Evolutionary conservation across 2,888 invertebrate species (phyloP), one percentile per base, ranked within the genome.

Genomic region (Napeogenes sylphis): DNA sequence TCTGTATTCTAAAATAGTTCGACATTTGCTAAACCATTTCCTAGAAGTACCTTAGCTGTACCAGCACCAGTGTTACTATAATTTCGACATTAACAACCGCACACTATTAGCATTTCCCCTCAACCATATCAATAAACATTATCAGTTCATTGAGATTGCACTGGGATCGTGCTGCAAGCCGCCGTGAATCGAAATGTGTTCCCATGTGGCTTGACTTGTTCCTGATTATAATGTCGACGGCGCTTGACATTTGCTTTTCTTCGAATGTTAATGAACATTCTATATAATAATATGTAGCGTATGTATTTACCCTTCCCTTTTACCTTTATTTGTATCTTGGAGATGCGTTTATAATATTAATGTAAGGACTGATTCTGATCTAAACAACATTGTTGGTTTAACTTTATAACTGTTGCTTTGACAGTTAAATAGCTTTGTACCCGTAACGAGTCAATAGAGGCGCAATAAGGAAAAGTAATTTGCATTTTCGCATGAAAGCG

Each of bases 181-280:
- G 55, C 47, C 35, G 57, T 60, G 63, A 60, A 63, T 63, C 54
- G 46, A 63, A 63, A 63, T 33, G 56, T 61, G 64, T 65, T 67
- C 65, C 60, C 62, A 68, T 67, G 63, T 67, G 61, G 61, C 38
- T 58, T 45, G 51, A 58, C 38, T 45, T 47, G 60, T 30, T 51
- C 42, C 61, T 65, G 67, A 68, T 68, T 70, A 68, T 59, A 67
- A 67, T 64, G 68, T 68, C 68, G 64, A 47, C 63, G 61, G 56
- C 59, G 67, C 68, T 59, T 62, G 62, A 62, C 63, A 66, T 62
- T 63, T 58, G 62, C 63, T 65, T 63, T 68, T 68, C 68, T 65
- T 62, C 60, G 68, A 67, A 67, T 57, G 61, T 59, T 65, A 65
- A 61, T 61, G 51, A 45, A 63, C 55, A 57, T 61, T 67, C 61